Conservation (phyloP, 2,113 vertebrate species). For the Struthio camelus region DNA sequence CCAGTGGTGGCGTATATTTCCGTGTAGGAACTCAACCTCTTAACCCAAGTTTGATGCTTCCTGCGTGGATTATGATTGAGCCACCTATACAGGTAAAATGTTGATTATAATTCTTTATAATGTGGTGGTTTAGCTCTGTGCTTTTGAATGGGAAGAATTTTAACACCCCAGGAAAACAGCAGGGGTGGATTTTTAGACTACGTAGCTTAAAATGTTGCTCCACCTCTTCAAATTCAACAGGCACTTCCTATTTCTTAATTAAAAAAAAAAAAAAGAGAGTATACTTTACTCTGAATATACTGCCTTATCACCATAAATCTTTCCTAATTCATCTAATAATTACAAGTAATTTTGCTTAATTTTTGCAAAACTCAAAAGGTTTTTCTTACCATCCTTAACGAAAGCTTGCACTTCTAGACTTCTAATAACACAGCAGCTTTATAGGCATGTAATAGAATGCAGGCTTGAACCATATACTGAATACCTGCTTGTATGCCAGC, state of each 20-base stretch:
- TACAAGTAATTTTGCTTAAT: background rate
- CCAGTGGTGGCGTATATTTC: slow-evolving; percentile 90
- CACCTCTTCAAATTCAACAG: background rate
- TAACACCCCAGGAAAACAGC: background rate
- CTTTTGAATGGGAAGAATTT: background rate
- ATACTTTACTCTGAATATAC: background rate
- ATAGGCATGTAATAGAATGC: background rate
- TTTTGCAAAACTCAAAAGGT: background rate
- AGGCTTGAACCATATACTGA: background rate
- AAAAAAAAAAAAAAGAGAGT: background rate
- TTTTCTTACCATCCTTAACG: background rate
- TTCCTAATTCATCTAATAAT: background rate
- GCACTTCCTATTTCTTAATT: background rate
- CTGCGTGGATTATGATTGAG: slow-evolving; percentile 96
- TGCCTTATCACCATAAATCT: background rate
- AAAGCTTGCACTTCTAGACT: background rate
- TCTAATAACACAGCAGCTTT: background rate
- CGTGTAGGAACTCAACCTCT: slow-evolving; percentile 95
- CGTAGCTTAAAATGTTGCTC: background rate
- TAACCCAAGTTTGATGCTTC: slow-evolving; percentile 97
- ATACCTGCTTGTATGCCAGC: background rate
- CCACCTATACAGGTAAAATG: slow-evolving; percentile 87
- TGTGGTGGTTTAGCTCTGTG: background rate
- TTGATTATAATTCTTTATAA: background rate
- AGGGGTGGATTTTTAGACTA: background rate